A percentile compares a stretch with the other conserved stretches of the same genome.
These are phyloP conservation scores for Horisme vitalbata DNA, from an alignment of 2,888 invertebrate species.

Conservation along the genomic window DNA sequence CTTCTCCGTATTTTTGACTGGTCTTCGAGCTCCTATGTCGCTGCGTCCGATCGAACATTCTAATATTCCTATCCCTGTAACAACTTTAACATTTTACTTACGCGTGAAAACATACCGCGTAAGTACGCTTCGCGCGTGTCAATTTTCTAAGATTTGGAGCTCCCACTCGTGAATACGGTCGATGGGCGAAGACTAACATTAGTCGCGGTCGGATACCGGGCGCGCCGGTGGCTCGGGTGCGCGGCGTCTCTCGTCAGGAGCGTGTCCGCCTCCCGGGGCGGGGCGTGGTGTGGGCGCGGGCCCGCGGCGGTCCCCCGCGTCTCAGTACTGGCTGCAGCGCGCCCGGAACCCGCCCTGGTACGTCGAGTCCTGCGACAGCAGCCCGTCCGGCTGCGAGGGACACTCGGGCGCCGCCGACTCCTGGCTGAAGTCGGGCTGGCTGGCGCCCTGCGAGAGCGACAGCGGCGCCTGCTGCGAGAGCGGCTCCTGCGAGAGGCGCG, in stretches of 20 bases:
- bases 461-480: conserved; percentile 88
- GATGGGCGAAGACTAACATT: conserved; percentile 46
- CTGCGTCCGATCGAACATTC: conserved; percentile 43
- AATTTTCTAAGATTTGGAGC: conserved; percentile 47
- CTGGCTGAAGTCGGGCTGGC: conserved; percentile 89
- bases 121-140: conserved; percentile 51
- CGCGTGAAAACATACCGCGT: conserved; percentile 44
- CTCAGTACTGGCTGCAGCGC: conserved; percentile 89
- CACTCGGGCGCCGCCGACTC: conserved; percentile 93
- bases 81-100: conserved; percentile 36
- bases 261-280: conserved; percentile 46
- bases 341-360: conserved; percentile 89
- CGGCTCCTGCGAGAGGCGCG: conserved; percentile 86
- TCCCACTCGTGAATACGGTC: conserved; percentile 44
- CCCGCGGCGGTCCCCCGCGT: conserved; percentile 83
- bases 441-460: conserved; percentile 88
- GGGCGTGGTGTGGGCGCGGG: conserved; percentile 44
- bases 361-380: conserved; percentile 95
- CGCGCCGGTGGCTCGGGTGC: conserved; percentile 38
- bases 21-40: conserved; percentile 7
- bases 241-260: conserved; percentile 49
- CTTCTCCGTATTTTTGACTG: conserved; percentile 7
- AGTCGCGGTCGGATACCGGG: conserved; percentile 49
- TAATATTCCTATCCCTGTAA: conserved; percentile 59
- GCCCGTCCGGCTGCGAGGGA: conserved; percentile 96